Conservation (phyloP, 2,113 vertebrate species). For the Lipotes vexillifer region DNA sequence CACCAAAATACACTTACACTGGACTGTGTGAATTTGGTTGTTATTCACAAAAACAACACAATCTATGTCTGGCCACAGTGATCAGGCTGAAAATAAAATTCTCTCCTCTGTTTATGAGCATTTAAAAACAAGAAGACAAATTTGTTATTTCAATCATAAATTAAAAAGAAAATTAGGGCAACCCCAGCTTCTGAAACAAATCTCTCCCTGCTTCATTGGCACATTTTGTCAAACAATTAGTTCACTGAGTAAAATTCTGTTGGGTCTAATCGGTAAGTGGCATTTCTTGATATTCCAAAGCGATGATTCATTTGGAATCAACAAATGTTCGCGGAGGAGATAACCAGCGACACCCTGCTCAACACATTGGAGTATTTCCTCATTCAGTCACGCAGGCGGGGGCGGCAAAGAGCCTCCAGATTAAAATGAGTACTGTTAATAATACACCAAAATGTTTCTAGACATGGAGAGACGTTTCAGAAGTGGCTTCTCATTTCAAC, state of each 20-base stretch:
- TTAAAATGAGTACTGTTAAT: not conserved
- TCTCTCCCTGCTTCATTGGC: not conserved
- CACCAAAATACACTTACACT: not conserved
- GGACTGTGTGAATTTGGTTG: not conserved
- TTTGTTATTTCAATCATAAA: slow-evolving; percentile 15
- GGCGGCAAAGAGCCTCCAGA: slow-evolving; percentile 61
- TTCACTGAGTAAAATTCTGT: not conserved
- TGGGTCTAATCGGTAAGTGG: slow-evolving; percentile 10
- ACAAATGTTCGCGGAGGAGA: not conserved
- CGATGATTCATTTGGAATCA: slow-evolving; percentile 34
- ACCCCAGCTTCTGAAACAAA: not conserved
- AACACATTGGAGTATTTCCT: slow-evolving; percentile 40
- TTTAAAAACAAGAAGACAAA: not conserved
- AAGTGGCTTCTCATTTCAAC: slow-evolving; percentile 51
- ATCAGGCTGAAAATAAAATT: not conserved
- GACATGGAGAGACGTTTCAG: slow-evolving; percentile 33
- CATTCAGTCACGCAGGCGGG: slow-evolving; percentile 45
- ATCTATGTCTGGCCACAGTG: not conserved
- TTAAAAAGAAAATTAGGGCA: not conserved
- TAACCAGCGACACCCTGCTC: not conserved
- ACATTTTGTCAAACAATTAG: not conserved
- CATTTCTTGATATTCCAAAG: not conserved
- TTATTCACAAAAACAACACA: not conserved
- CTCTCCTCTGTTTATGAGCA: not conserved
- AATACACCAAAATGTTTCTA: slow-evolving; percentile 32